Conservation (phyloP, 1,140 invertebrate genomes). For the Sinella curviseta region DNA sequence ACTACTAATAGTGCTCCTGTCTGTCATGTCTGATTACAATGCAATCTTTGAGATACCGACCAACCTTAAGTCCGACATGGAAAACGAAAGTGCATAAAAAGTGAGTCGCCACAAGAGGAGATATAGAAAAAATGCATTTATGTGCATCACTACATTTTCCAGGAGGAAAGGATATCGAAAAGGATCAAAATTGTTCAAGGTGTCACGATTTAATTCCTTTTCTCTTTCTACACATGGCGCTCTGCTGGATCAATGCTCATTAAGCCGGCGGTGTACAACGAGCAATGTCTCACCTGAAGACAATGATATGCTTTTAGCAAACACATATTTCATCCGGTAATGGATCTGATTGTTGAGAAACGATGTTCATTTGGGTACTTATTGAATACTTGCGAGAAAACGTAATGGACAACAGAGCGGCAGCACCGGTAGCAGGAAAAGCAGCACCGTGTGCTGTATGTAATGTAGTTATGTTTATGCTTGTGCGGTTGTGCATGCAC, state of each 20-base stretch:
- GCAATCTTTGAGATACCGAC: slow-evolving; percentile 1
- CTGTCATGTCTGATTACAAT: slow-evolving; percentile 5
- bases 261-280: neutral
- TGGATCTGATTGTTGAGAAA: neutral
- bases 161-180: neutral
- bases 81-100: neutral
- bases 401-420: too few relatives aligned
- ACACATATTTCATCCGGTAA: neutral
- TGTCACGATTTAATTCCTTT: neutral
- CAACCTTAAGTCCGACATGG: neutral
- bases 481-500: too few relatives aligned
- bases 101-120: neutral
- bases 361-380: too few relatives aligned
- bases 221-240: neutral
- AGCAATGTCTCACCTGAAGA: neutral
- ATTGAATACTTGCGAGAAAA: too few relatives aligned
- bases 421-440: too few relatives aligned
- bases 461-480: too few relatives aligned
- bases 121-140: neutral
- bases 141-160: too few relatives aligned
- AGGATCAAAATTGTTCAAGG: neutral
- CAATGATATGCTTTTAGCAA: neutral
- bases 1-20: slow-evolving; percentile 19
- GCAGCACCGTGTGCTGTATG: too few relatives aligned
- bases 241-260: neutral